Conservation (phyloP, 2,113 vertebrate genomes). For the Echinops telfairi region DNA sequence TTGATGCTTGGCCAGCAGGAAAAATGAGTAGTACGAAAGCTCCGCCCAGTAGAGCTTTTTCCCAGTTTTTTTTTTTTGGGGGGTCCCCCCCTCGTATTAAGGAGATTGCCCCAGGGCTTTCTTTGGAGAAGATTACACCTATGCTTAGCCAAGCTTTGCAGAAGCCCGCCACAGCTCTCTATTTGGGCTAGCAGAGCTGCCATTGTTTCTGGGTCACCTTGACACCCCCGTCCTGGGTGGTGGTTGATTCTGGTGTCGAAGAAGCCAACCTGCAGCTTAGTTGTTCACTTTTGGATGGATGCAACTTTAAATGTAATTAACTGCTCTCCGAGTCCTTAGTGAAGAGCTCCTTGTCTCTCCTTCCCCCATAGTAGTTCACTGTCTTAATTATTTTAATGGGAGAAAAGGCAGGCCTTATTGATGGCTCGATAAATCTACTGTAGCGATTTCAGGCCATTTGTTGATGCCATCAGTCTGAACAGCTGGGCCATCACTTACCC, state of each 20-base stretch:
- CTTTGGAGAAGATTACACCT: background rate
- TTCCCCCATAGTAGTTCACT: constrained; percentile 39
- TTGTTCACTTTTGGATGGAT: constrained; percentile 4
- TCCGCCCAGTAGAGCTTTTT: no score
- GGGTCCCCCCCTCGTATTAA: no score
- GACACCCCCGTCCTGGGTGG: background rate
- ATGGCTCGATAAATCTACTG: constrained; percentile 45
- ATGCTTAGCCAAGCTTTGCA: background rate
- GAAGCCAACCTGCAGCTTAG: background rate
- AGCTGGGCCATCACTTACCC: constrained; percentile 40
- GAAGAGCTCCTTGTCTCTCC: background rate
- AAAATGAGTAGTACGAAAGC: no score
- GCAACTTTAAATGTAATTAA: constrained; percentile 26
- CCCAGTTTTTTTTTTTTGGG: no score
- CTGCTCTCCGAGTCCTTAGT: background rate
- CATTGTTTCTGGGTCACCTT: background rate
- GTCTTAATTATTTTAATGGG: constrained; percentile 74
- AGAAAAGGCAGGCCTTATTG: background rate
- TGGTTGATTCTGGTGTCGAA: background rate
- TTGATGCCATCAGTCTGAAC: background rate
- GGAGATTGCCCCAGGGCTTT: background rate
- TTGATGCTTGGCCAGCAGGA: no score
- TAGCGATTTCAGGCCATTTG: background rate
- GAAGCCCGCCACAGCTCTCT: background rate
- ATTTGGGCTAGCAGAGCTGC: background rate